Base-by-base conservation (phyloP, 2,888 invertebrate genomes). In the Phymatocera aterrima region DNA sequence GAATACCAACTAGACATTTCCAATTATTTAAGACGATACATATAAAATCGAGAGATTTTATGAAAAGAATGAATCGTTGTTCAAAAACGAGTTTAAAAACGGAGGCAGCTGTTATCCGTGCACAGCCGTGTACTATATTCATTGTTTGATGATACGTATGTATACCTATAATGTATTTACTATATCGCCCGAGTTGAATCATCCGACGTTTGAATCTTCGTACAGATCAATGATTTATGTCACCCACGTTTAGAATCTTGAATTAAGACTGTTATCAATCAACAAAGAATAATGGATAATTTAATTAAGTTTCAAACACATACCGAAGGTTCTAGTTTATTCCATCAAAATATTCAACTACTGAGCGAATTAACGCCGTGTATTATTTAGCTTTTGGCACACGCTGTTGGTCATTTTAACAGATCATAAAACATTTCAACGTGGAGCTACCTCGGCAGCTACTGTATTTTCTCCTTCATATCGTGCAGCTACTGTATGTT, bases 171-270 rank as follows among this genome's bases (percentile, higher is more conserved):
- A n/a, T n/a, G 24, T 51, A 51, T 51, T 24, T 57, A 57, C 57
- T 57, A 57, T 57, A 24, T 57, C 57, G 28, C 57, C 28, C 28
- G 57, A 57, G 57, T 21, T 64, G 34, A 64, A 37, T 64, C 61
- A 64, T 37, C 34, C 18, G 61, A 64, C 61, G 34, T 64, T 64
- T 37, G n/a, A 64, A 37, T 64, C 61, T 37, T 64, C 61, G 61
- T 64, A 18, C 61, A 64, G 37, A n/a, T n/a, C n/a, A n/a, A n/a
- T 37, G 61, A 64, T 64, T 64, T 37, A 64, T 57, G 24, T 4
- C 15, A 57, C 21, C 57, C 28, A 57, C 24, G 12, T 57, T 28
- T 4, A 15, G 57, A 28, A 57, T 57, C 28, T 28, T 57, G 12
- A 12, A 57, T 28, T n/a, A 57, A 28, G 57, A 57, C 57, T 57